Evolutionary conservation across 2,113 vertebrate species (phyloP).

Genomic region (Uria aalge): DNA sequence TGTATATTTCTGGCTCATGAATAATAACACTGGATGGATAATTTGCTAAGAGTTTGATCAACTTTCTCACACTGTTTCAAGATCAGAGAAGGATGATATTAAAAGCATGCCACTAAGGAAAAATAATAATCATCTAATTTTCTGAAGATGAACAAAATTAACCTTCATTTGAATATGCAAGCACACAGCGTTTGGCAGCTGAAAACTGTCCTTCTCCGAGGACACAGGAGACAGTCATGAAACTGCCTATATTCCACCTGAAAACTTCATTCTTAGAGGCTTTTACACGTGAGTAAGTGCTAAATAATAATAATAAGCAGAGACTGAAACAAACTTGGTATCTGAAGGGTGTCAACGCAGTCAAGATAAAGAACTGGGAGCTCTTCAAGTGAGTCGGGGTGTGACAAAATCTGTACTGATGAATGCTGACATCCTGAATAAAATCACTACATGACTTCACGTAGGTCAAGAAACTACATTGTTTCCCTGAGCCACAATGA

Average conservation of each 20-base stretch:
- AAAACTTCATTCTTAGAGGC: conserved; percentile 57
- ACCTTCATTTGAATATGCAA: conserved; percentile 72
- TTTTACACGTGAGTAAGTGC: conserved; percentile 70
- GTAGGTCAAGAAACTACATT: conserved; percentile 85
- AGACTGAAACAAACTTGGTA: conserved; percentile 56
- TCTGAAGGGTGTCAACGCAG: conserved; percentile 70
- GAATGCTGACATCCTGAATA: conserved; percentile 84
- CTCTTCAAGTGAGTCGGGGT: conserved; percentile 72
- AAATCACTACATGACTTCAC: conserved; percentile 79
- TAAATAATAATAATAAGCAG: conserved; percentile 76
- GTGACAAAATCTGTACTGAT: conserved; percentile 82
- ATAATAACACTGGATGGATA: neutral
- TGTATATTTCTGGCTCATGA: neutral
- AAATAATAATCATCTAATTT: conserved; percentile 70
- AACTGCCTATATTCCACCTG: conserved; percentile 29
- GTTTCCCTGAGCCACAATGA: conserved; percentile 81
- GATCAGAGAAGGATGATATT: conserved; percentile 45
- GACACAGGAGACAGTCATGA: conserved; percentile 6
- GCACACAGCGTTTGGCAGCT: conserved; percentile 38
- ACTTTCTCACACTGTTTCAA: conserved; percentile 32
- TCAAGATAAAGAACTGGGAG: conserved; percentile 74
- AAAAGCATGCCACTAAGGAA: neutral
- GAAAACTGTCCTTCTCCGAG: conserved; percentile 43
- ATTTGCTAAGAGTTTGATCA: neutral
- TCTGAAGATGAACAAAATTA: conserved; percentile 65